Conservation (phyloP, 2,113 vertebrate species). For the Tachuris rubrigastra region DNA sequence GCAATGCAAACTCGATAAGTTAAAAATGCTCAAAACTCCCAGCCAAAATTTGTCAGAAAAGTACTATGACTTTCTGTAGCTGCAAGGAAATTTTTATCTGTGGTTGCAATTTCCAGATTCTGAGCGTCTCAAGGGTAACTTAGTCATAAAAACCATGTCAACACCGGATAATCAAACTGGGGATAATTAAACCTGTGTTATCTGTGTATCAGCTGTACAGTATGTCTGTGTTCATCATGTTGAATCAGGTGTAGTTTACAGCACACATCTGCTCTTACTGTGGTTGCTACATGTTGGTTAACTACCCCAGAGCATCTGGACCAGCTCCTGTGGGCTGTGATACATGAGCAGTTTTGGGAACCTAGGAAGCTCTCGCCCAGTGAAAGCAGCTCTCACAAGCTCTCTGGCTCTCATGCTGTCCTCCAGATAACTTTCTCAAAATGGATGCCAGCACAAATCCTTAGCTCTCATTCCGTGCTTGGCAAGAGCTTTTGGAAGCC, state of each 20-base stretch:
- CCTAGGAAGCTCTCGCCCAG: neutral
- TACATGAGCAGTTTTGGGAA: neutral
- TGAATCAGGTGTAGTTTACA: conserved; percentile 24
- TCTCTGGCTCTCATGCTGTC: neutral
- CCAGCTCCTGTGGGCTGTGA: neutral
- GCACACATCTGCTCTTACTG: conserved; percentile 5
- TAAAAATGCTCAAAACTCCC: conserved; percentile 45
- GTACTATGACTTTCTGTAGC: conserved; percentile 3
- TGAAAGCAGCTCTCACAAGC: neutral
- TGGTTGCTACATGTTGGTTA: neutral
- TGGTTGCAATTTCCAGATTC: conserved; percentile 38
- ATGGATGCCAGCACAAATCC: neutral
- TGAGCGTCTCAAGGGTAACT: neutral
- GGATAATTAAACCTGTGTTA: conserved; percentile 22
- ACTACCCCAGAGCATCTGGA: neutral
- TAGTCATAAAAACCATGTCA: conserved; percentile 50
- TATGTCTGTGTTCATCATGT: neutral
- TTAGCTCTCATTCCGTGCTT: neutral
- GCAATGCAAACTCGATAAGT: conserved; percentile 3
- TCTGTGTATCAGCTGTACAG: neutral
- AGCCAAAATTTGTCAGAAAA: conserved; percentile 46
- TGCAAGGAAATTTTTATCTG: conserved; percentile 50
- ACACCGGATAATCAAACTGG: conserved; percentile 7
- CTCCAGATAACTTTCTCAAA: conserved; percentile 9
- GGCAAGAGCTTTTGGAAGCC: neutral